phyloP scores from a whole-genome alignment of 2,797 vertebrate genomes.

The Mico argentatus region DNA sequence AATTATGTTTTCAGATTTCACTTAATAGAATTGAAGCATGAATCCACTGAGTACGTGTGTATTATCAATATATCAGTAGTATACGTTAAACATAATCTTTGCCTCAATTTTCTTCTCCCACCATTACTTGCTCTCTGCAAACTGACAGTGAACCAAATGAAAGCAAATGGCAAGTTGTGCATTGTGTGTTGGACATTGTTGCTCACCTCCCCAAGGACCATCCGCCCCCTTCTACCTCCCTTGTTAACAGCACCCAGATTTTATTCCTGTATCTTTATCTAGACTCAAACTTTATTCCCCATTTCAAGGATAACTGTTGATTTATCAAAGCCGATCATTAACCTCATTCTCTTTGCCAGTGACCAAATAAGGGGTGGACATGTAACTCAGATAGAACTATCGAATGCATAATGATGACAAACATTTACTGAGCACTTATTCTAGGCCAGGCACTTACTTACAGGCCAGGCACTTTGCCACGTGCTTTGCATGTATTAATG shows the following conservation, averaged over 20 bases:
- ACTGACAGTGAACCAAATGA: background rate
- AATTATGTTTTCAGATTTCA: conserved; percentile 37
- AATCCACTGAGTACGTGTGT: background rate
- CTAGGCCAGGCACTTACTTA: background rate
- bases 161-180: background rate
- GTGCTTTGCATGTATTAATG: background rate
- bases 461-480: background rate
- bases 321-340: background rate
- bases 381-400: background rate
- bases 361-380: background rate
- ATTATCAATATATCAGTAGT: background rate
- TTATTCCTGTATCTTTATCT: background rate
- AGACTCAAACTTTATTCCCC: background rate
- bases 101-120: background rate
- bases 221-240: background rate
- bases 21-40: background rate
- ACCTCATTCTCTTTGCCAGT: background rate
- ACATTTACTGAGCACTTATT: background rate
- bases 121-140: background rate
- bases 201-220: background rate
- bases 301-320: background rate
- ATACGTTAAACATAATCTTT: background rate
- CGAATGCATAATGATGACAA: background rate
- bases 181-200: background rate
- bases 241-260: background rate